These are phyloP conservation scores for Panzeria rudis DNA, from an alignment of 2,888 invertebrate species.

Conservation along the genomic window DNA sequence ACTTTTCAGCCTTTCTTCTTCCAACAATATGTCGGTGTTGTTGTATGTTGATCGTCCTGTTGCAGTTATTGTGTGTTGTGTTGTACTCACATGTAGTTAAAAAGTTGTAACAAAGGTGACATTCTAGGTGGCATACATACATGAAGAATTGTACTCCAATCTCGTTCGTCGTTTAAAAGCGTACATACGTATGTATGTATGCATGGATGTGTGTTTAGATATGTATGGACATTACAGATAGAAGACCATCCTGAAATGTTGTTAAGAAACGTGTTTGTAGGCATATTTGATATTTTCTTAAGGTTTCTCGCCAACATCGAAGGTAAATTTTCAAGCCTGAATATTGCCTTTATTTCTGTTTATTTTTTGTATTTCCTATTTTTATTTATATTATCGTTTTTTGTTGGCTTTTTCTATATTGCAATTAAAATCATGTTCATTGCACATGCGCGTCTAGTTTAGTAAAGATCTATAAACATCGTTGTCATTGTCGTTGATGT, in stretches of 20 bases:
- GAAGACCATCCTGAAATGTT: constrained; percentile 55
- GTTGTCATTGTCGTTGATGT: constrained; percentile 54
- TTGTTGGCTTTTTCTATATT: constrained; percentile 58
- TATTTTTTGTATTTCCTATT: constrained; percentile 56
- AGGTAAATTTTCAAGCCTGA: constrained; percentile 32
- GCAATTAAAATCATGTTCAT: constrained; percentile 76
- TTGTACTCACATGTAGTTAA: constrained; percentile 57
- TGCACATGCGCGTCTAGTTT: constrained; percentile 74
- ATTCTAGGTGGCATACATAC: constrained; percentile 73
- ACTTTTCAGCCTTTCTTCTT: not conserved
- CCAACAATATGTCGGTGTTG: constrained; percentile 32
- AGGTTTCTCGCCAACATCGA: constrained; percentile 50
- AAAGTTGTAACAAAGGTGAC: constrained; percentile 73
- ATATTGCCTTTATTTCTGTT: constrained; percentile 47
- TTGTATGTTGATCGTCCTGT: constrained; percentile 58
- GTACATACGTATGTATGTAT: constrained; percentile 1
- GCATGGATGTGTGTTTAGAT: not conserved
- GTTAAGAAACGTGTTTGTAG: constrained; percentile 70
- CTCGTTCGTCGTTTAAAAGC: constrained; percentile 35
- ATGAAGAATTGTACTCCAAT: constrained; percentile 65
- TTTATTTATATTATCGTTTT: constrained; percentile 20
- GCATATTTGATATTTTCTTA: constrained; percentile 70
- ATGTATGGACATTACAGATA: not conserved
- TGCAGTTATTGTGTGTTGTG: constrained; percentile 50
- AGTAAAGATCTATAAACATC: constrained; percentile 68